Percentiles rank a stretch among this genome's conserved stretches.
Conservation (phyloP, 2,113 vertebrate species). For the Ahaetulla prasina region DNA sequence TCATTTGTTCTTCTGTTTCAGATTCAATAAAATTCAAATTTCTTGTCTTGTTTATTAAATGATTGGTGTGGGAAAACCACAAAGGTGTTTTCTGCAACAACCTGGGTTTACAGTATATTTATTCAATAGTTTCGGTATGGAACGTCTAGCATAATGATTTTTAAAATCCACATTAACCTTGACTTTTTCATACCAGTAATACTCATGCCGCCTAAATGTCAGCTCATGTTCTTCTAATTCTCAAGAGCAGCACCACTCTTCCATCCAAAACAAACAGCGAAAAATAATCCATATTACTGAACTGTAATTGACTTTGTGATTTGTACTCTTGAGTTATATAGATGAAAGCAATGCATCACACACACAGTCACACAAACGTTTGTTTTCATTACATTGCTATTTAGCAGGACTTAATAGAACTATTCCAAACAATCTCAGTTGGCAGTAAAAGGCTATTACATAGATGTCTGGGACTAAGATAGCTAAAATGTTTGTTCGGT, state of each 20-base stretch:
- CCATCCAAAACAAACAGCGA: neutral
- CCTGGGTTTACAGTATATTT: neutral
- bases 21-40: neutral
- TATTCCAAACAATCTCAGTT: neutral
- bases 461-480: neutral
- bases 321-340: neutral
- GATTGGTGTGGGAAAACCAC: neutral
- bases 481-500: slow-evolving; percentile 1
- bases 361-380: neutral
- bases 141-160: neutral
- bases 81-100: neutral
- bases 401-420: neutral
- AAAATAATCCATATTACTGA: neutral
- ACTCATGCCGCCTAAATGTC: neutral
- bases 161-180: neutral
- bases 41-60: neutral
- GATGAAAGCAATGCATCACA: neutral
- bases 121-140: neutral
- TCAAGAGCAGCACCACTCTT: neutral
- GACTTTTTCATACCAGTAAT: neutral
- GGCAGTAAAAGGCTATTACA: neutral
- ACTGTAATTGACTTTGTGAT: neutral
- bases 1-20: neutral
- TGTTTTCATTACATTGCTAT: neutral
- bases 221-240: neutral